Conservation (phyloP, 2,888 invertebrate species). For the Eupelmus urozonus region DNA sequence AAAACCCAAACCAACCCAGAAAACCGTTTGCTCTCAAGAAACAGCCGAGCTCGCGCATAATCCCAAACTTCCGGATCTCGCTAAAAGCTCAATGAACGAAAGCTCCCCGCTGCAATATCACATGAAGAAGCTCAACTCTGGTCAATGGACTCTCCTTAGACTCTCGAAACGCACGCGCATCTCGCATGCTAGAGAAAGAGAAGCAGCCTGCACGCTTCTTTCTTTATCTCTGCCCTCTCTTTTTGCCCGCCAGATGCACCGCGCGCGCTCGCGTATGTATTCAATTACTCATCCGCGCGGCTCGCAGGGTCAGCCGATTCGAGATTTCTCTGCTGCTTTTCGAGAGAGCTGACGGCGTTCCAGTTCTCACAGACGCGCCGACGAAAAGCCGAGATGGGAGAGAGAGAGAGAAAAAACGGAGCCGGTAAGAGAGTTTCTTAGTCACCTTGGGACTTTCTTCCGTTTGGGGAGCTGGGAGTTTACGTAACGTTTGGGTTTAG, state of each 20-base stretch:
- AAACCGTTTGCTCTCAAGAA: too few relatives aligned
- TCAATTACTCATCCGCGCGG: slow-evolving; percentile 45
- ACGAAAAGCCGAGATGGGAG: background rate
- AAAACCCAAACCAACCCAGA: too few relatives aligned
- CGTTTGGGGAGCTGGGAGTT: background rate
- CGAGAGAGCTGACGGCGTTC: background rate
- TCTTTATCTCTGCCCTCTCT: slow-evolving; percentile 37
- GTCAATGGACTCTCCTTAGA: slow-evolving; percentile 57
- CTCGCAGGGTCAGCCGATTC: slow-evolving; percentile 39
- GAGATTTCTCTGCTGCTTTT: slow-evolving; percentile 26
- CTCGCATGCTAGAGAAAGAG: too few relatives aligned
- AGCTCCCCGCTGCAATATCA: too few relatives aligned
- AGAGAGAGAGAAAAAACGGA: background rate
- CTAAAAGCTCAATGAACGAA: too few relatives aligned
- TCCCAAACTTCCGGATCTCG: too few relatives aligned
- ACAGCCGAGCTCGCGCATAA: too few relatives aligned
- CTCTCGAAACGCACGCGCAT: too few relatives aligned
- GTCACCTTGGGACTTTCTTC: slow-evolving; percentile 16
- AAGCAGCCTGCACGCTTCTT: background rate
- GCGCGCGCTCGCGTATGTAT: background rate
- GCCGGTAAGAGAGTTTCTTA: too few relatives aligned
- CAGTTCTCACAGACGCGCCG: slow-evolving; percentile 24
- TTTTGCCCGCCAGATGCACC: slow-evolving; percentile 48
- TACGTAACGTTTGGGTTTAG: background rate
- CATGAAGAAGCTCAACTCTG: slow-evolving; percentile 49